A percentile compares a stretch with the other conserved stretches of the same genome.
Conservation (phyloP, 2,113 vertebrate genomes). For the Puntigrus tetrazona region DNA sequence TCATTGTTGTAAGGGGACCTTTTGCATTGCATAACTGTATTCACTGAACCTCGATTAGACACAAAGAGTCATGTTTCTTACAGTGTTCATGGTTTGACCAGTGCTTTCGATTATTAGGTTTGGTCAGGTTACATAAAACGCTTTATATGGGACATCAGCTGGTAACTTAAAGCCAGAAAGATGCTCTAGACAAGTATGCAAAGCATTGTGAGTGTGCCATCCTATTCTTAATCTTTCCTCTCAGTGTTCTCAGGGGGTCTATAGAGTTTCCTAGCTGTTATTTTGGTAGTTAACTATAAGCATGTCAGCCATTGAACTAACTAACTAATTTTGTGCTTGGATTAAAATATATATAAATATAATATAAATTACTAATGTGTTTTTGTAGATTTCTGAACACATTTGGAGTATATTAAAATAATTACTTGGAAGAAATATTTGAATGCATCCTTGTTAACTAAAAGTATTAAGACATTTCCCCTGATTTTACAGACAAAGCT, state of each 20-base stretch:
- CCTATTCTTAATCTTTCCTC: not conserved
- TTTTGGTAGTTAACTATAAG: not conserved
- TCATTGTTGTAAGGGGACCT: not conserved
- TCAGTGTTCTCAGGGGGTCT: not conserved
- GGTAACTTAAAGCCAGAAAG: not conserved
- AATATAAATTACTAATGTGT: too few relatives aligned
- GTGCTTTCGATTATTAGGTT: not conserved
- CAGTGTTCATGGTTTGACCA: not conserved
- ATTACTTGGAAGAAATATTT: too few relatives aligned
- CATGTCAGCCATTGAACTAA: not conserved
- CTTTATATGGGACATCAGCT: conserved; percentile 11
- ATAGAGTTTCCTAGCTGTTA: not conserved
- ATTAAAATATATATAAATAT: too few relatives aligned
- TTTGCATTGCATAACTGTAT: not conserved
- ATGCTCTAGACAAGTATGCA: not conserved
- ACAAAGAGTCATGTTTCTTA: not conserved
- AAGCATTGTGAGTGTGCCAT: not conserved
- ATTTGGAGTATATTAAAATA: too few relatives aligned
- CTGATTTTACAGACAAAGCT: too few relatives aligned
- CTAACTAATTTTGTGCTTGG: too few relatives aligned
- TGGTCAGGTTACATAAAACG: not conserved
- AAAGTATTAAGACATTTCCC: too few relatives aligned
- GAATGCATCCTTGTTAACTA: too few relatives aligned
- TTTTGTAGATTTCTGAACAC: too few relatives aligned
- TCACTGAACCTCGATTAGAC: not conserved